Evolutionary conservation across 2,113 vertebrate genomes (phyloP).

Genomic region (Centropus unirufus): DNA sequence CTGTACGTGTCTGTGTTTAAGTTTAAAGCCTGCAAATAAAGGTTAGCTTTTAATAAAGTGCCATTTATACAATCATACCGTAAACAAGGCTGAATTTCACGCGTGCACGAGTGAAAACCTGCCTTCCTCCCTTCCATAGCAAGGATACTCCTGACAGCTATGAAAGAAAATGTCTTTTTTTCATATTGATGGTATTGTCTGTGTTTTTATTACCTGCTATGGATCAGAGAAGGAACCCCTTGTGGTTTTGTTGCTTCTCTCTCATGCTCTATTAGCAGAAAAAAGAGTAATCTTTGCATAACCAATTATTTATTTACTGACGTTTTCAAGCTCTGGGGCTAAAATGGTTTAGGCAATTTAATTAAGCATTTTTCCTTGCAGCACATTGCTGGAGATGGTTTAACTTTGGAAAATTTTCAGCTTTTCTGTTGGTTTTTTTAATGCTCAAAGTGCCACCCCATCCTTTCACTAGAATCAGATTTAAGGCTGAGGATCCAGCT

Average conservation of each 20-base stretch:
- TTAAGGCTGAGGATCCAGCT: not conserved
- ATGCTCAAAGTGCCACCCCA: not conserved
- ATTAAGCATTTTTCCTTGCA: not conserved
- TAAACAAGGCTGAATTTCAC: slow-evolving; percentile 58
- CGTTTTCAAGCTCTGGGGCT: not conserved
- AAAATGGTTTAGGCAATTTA: not conserved
- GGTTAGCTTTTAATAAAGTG: slow-evolving; percentile 60
- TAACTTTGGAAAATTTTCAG: not conserved
- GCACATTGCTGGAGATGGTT: not conserved
- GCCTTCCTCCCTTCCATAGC: slow-evolving; percentile 10
- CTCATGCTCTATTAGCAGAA: not conserved
- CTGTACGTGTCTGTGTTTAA: slow-evolving; percentile 26
- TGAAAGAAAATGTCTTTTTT: not conserved
- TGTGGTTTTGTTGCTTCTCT: not conserved
- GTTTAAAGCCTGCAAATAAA: slow-evolving; percentile 22
- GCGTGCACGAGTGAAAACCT: slow-evolving; percentile 6
- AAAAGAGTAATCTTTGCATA: slow-evolving; percentile 27
- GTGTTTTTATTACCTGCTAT: not conserved
- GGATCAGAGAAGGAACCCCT: slow-evolving; percentile 14
- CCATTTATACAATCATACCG: slow-evolving; percentile 56
- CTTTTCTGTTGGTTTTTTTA: not conserved
- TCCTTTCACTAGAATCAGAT: not conserved
- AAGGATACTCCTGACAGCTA: slow-evolving; percentile 26
- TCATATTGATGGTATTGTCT: not conserved
- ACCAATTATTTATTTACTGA: slow-evolving; percentile 44